phyloP scores from a whole-genome alignment of 2,888 invertebrate genomes.

The Drosophila rubida region DNA sequence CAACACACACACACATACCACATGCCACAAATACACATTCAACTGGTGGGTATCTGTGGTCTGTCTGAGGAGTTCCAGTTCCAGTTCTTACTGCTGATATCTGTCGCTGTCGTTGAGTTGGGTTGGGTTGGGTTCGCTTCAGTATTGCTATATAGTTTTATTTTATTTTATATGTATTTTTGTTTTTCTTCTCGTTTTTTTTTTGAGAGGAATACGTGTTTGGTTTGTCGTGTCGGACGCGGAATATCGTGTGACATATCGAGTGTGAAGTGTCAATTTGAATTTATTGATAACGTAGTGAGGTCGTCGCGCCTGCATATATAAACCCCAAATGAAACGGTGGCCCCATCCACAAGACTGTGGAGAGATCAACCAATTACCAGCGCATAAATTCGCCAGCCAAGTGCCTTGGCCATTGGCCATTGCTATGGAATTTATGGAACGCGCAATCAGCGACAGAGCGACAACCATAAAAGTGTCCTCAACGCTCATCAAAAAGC shows the following conservation, averaged over 20 bases:
- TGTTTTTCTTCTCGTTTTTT: conserved; percentile 15
- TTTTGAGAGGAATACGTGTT: conserved; percentile 41
- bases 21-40: not conserved
- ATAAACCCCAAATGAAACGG: conserved; percentile 24
- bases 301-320: conserved; percentile 54
- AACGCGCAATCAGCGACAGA: conserved; percentile 70
- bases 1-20: conserved; percentile 12
- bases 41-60: conserved; percentile 23
- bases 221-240: conserved; percentile 52
- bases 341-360: conserved; percentile 28
- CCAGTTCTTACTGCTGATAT: conserved; percentile 61
- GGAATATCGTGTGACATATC: conserved; percentile 84
- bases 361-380: conserved; percentile 63
- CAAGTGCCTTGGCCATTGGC: conserved; percentile 59
- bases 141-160: conserved; percentile 9
- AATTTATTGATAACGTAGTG: conserved; percentile 84
- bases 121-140: conserved; percentile 47
- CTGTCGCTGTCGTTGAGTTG: conserved; percentile 67
- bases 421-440: conserved; percentile 73
- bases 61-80: conserved; percentile 31
- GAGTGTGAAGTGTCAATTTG: conserved; percentile 84
- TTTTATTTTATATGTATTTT: conserved; percentile 18
- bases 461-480: conserved; percentile 64
- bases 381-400: conserved; percentile 61
- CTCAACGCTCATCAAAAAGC: conserved; percentile 61